Base-by-base conservation (phyloP, 2,113 vertebrate genomes). In the Anolis carolinensis region DNA sequence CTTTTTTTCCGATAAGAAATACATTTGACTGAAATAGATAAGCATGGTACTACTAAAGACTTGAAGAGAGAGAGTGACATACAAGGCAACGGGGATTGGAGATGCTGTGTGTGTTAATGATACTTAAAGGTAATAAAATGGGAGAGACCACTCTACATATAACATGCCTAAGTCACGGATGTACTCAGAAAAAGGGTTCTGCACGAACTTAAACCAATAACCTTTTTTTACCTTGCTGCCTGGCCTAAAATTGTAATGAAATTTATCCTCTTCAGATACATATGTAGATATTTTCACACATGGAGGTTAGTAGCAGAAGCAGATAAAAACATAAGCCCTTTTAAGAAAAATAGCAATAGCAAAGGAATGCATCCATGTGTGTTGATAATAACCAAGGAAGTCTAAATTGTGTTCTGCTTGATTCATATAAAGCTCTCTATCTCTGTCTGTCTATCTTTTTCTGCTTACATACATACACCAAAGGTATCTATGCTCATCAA, bases 1-100 rank as follows among this genome's bases (percentile, higher is more conserved):
- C 95, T 94, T 93, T 25, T 65, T 36, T 59, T 59, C 39, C 25
- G 97, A 98, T 98, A 99, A 98, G 98, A 98, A 99, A 99, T 98
- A 98, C 98, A 98, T 98, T 99, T 97, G 98, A 98, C 97, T 98
- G 97, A 96, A 97, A 97, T 96, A 98, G 98, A 99, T 99, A 99
- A 99, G 97, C 94, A 96, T 95, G 89, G 95, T 96, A 96, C 97
- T 96, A 97, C 97, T 97, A 97, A 98, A 98, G 97, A 97, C 96
- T 97, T 97, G 95, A 96, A 98, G 96, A 96, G 94, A 97, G 94
- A 94, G 95, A 95, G 96, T 95, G 96, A 95, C 95, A 96, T 89
- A 93, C 89, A 89, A 94, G 93, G 94, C 94, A 95, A 86, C 92
- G 96, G 95, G 97, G 97, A 97, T 97, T 97, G 95, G 95, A 85